These are phyloP conservation scores for Agrenia bidenticulata DNA, from an alignment of 2,888 invertebrate species.

Conservation along the genomic window DNA sequence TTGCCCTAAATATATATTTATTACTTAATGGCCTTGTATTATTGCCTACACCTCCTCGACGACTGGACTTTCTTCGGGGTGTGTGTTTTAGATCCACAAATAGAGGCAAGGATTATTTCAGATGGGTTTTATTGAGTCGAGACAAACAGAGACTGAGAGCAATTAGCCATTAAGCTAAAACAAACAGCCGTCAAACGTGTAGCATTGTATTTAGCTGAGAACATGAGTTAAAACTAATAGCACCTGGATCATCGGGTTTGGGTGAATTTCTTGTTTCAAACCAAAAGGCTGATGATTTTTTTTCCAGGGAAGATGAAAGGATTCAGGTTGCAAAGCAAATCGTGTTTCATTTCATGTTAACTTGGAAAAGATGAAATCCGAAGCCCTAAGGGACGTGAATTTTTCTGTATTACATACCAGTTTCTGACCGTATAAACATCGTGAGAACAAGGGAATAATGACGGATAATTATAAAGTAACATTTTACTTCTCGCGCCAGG, in stretches of 20 bases:
- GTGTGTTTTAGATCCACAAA: no score
- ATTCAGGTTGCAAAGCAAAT: slow-evolving; percentile 5
- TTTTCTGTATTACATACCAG: slow-evolving; percentile 39
- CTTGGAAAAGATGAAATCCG: slow-evolving; percentile 20
- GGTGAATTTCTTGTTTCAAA: slow-evolving; percentile 6
- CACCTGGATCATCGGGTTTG: slow-evolving; percentile 7
- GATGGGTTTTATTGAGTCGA: no score
- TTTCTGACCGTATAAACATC: slow-evolving; percentile 46
- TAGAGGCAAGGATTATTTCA: no score
- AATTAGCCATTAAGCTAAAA: slow-evolving; percentile 13
- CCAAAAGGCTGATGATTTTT: no score
- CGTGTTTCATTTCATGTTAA: slow-evolving; percentile 20
- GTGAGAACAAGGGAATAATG: slow-evolving; percentile 53
- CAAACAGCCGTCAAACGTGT: slow-evolving; percentile 16
- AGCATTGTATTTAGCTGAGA: background rate
- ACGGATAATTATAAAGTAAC: slow-evolving; percentile 52
- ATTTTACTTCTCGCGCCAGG: slow-evolving; percentile 52
- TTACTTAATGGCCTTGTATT: no score
- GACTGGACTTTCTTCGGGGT: no score
- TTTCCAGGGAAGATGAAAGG: background rate
- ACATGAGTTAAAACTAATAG: slow-evolving; percentile 5
- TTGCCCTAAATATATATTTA: no score
- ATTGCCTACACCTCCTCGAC: no score
- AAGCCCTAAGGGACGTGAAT: slow-evolving; percentile 35
- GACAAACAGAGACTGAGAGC: background rate